phyloP scores from a whole-genome alignment of 2,888 invertebrate genomes.

The Trisateles emortualis region DNA sequence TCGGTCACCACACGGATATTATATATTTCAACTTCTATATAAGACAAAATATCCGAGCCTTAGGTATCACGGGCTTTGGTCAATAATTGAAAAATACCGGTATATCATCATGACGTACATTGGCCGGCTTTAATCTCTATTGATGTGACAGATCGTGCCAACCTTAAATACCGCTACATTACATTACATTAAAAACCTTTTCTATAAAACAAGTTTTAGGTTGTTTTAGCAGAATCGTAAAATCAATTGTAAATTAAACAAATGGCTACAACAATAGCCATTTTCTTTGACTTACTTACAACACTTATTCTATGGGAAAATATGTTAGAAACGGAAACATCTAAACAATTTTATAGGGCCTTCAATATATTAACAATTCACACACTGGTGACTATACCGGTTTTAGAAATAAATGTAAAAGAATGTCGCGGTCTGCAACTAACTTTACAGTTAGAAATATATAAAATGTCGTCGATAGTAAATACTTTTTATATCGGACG shows the following conservation, averaged over 20 bases:
- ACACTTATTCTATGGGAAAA: slow-evolving; percentile 10
- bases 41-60: too few relatives aligned
- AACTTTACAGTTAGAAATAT: slow-evolving; percentile 45
- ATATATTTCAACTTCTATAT: too few relatives aligned
- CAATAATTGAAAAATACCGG: too few relatives aligned
- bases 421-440: slow-evolving; percentile 46
- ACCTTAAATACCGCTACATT: background rate
- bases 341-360: slow-evolving; percentile 16
- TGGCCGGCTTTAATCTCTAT: background rate
- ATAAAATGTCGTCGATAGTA: slow-evolving; percentile 9
- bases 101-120: background rate
- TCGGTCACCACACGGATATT: too few relatives aligned
- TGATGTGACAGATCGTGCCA: background rate
- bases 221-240: slow-evolving; percentile 1
- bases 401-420: slow-evolving; percentile 40
- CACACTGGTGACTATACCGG: slow-evolving; percentile 34
- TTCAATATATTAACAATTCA: slow-evolving; percentile 33
- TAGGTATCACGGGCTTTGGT: too few relatives aligned
- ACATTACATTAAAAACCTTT: background rate
- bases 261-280: background rate
- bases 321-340: slow-evolving; percentile 8
- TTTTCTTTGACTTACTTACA: slow-evolving; percentile 6
- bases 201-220: background rate
- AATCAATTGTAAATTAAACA: slow-evolving; percentile 9
- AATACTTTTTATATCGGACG: background rate